Evolutionary conservation across 2,797 vertebrate species (phyloP).

Genomic region (Pseudopleuronectes americanus): DNA sequence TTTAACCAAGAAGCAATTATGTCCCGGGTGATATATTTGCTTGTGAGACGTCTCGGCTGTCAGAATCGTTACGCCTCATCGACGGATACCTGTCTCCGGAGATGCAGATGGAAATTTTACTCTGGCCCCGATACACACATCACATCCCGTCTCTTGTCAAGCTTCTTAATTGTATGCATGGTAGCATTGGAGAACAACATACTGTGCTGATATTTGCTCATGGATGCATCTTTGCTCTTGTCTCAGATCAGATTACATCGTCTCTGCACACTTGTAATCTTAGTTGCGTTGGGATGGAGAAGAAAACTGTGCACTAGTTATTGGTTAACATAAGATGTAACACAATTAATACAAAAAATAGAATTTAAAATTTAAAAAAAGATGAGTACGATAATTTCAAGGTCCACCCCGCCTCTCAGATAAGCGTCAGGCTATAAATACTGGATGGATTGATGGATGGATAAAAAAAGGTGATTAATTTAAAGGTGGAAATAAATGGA

Average conservation of each 20-base stretch:
- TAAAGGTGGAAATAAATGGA: not conserved
- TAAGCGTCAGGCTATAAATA: not conserved
- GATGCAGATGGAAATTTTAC: constrained; percentile 53
- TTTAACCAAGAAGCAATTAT: constrained; percentile 61
- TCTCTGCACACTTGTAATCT: constrained; percentile 20
- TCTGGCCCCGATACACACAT: constrained; percentile 54
- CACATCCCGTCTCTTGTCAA: constrained; percentile 39
- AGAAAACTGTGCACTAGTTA: not conserved
- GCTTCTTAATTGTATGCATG: constrained; percentile 41
- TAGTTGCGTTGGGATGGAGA: constrained; percentile 30
- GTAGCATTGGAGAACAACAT: constrained; percentile 39
- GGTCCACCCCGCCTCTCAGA: no score
- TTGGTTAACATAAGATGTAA: constrained; percentile 1
- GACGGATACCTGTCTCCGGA: constrained; percentile 43
- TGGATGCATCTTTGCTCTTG: constrained; percentile 19
- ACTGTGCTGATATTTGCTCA: constrained; percentile 38
- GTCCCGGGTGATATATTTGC: constrained; percentile 62
- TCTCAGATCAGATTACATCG: constrained; percentile 35
- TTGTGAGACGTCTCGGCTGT: constrained; percentile 61
- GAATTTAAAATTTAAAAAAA: not conserved
- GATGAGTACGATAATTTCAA: no score
- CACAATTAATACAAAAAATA: not conserved
- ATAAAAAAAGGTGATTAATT: not conserved
- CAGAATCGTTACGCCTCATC: constrained; percentile 65
- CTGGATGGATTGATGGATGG: not conserved